Evolutionary conservation across 2,888 invertebrate species (phyloP).

Genomic region (Ommatoiulus sabulosus): DNA sequence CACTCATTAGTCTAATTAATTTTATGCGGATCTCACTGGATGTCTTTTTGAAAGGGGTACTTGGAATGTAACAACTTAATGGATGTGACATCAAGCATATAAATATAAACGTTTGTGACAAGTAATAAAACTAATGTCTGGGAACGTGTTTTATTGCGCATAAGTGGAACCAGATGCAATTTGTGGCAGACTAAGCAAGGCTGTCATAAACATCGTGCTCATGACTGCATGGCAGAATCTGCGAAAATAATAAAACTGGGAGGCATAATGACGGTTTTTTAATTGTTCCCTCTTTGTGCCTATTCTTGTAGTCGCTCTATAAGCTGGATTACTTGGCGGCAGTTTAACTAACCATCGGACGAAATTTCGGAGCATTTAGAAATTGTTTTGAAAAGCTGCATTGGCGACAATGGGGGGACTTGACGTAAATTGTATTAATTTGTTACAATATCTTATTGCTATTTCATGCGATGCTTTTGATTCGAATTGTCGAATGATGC

Average conservation of each 20-base stretch:
- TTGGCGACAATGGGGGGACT: not conserved
- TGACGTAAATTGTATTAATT: not conserved
- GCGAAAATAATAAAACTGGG: not conserved
- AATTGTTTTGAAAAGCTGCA: not conserved
- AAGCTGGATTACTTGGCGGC: not conserved
- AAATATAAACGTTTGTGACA: slow-evolving; percentile 43
- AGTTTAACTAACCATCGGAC: not conserved
- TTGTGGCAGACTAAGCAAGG: slow-evolving; percentile 30
- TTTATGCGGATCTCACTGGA: not conserved
- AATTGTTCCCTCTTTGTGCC: not conserved
- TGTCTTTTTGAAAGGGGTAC: slow-evolving; percentile 36
- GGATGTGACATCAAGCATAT: slow-evolving; percentile 11
- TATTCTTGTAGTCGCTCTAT: not conserved
- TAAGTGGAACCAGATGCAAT: slow-evolving; percentile 36
- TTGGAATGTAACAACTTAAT: slow-evolving; percentile 8
- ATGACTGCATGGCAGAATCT: not conserved
- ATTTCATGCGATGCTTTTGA: not conserved
- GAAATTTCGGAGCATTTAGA: not conserved
- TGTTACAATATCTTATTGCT: not conserved
- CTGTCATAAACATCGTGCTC: slow-evolving; percentile 16
- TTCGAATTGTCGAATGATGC: no score
- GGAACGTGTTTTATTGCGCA: slow-evolving; percentile 36
- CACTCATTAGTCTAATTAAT: slow-evolving; percentile 14
- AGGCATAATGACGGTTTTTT: slow-evolving; percentile 32
- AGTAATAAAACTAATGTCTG: slow-evolving; percentile 43